These are phyloP conservation scores for Malurus elegans DNA, from an alignment of 2,113 vertebrate genomes.

Conservation along the genomic window DNA sequence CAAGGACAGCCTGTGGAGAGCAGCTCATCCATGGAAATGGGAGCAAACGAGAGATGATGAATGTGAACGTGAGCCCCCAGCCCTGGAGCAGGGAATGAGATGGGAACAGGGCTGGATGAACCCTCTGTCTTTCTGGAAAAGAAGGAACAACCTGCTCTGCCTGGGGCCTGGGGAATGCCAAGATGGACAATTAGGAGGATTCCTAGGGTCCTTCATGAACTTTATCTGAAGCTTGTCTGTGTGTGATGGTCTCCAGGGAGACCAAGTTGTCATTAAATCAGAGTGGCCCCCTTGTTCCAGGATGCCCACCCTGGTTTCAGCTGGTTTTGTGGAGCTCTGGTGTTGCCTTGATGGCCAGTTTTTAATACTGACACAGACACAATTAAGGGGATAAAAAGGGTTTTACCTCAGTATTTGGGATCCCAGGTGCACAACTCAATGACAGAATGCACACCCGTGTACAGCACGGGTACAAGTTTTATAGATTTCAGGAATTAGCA, in stretches of 20 bases:
- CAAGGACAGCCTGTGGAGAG: neutral
- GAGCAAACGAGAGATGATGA: neutral
- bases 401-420: too few relatives aligned
- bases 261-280: neutral
- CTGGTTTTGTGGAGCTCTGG: neutral
- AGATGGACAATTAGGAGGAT: neutral
- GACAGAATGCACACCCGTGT: too few relatives aligned
- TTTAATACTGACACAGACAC: too few relatives aligned
- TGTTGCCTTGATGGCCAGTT: too few relatives aligned
- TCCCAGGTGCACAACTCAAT: too few relatives aligned
- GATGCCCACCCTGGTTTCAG: neutral
- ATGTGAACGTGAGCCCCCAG: neutral
- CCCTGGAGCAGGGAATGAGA: neutral
- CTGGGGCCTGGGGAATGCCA: neutral
- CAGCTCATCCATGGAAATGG: neutral
- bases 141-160: neutral
- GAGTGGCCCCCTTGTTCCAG: neutral
- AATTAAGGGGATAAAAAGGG: too few relatives aligned
- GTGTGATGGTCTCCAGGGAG: neutral
- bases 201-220: neutral
- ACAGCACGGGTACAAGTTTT: too few relatives aligned
- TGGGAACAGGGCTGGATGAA: neutral
- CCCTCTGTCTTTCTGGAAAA: neutral
- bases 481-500: too few relatives aligned
- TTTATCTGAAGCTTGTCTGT: neutral